Evolutionary conservation across 2,113 vertebrate genomes (phyloP), one percentile per base, ranked within the genome.

Genomic region (Calidris pygmaea): DNA sequence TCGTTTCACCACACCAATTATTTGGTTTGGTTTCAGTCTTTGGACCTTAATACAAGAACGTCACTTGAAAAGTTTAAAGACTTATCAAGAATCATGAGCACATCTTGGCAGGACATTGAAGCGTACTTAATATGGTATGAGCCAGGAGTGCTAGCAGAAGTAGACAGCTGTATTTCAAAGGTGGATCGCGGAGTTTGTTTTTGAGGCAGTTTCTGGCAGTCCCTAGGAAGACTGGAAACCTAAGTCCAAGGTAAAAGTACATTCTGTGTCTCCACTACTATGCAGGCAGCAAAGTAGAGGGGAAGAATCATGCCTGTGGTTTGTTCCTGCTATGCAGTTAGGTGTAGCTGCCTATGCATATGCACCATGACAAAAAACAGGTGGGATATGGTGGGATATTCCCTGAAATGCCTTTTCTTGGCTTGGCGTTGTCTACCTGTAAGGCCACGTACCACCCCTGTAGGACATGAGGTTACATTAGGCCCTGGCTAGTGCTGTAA

Each of bases 391-490:
- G 10, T n/a, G 56, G 18, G 22, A 16, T 71, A n/a, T 47, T 66
- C 15, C 14, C 8, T 56, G 41, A 55, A 47, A 43, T 43, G 35
- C 20, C 26, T 14, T 52, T 77, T 15, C 9, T 53, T 74, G 26
- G 2, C 34, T 47, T 79, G 63, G 34, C 32, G 13, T 1, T 1
- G 0, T 16, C 5, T 66, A 4, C 21, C 22, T 73, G 8, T 45
- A n/a, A 75, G 27, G 27, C 37, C 4, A 0, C 14, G 37, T 48
- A 72, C 34, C 26, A 43, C 21, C n/a, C 5, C 9, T 34, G 26
- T 70, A 50, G 30, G 35, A 68, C 27, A 76, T 35, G 14, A 48
- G n/a, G 7, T 48, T 85, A 2, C 66, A 0, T 29, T 22, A 12
- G 30, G 19, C n/a, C 9, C 14, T 47, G 35, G 39, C 45, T 56